Base-by-base conservation (phyloP, 2,113 vertebrate species). In the Rhynchomys soricoides region DNA sequence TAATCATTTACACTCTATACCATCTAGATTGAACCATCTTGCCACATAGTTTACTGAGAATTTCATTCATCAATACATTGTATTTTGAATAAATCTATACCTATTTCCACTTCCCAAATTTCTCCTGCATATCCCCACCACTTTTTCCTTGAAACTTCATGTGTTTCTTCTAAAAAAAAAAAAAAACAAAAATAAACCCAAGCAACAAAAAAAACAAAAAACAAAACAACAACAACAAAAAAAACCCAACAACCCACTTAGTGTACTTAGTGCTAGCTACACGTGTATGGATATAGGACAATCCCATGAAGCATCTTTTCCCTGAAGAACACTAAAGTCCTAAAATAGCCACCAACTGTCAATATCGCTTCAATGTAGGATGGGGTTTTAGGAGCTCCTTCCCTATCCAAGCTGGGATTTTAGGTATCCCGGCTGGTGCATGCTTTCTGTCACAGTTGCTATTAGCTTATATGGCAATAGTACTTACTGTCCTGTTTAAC, bases 51-150 rank as follows among this genome's bases (percentile, higher is more conserved):
- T 74, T 74, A 74, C 12, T 24, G 24, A 48, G 74, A 45, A 48
- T 77, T 77, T 48, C 12, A 77, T 77, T 48, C 45, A 77, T 31
- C 0, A 2, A 77, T 77, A 31, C 19, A 31, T 16, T 50, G 74
- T 50, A n/a, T 31, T 77, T 48, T 48, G 73, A 48, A 77, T 48
- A 77, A 48, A 50, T 48, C 45, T 50, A 45, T 45, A 74, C 29
- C 48, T 31, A 52, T 78, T 78, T 50, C 29, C 16, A 34, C 4
- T 52, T 3, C 16, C 34, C 45, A 50, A 52, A 79, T 37, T 79
- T 17, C 7, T 55, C 17, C 4, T 4, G 16, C n/a, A 22, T 55
- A 1, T 12, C 9, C 16, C 17, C 4, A 55, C 9, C 8, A 37
- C 0, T 37, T 37, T 34, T 79, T 55, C 10, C 17, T 55, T 19